These are phyloP conservation scores for Calliphora vicina DNA, from an alignment of 1,140 invertebrate genomes.

Conservation along the genomic window DNA sequence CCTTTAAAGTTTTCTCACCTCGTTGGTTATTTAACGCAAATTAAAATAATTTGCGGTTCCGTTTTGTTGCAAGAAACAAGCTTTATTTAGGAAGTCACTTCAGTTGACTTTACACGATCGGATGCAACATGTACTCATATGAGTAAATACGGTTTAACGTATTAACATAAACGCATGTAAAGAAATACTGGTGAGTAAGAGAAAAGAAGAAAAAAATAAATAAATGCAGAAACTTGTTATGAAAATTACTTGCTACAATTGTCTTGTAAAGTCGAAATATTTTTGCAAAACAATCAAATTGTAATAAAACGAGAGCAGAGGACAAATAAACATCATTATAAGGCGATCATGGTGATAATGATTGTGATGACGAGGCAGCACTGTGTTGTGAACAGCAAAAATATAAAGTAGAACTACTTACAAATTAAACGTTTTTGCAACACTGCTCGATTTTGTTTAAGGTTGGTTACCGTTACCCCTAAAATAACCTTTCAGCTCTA, in stretches of 20 bases:
- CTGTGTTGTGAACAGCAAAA: too few species aligned
- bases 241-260: not conserved
- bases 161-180: not conserved
- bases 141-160: too few species aligned
- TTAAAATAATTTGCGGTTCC: slow-evolving; percentile 43
- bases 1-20: slow-evolving; percentile 40
- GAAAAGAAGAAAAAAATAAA: not conserved
- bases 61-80: slow-evolving; percentile 2
- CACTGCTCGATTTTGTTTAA: too few species aligned
- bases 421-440: too few species aligned
- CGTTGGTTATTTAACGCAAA: slow-evolving; percentile 42
- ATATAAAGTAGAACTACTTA: too few species aligned
- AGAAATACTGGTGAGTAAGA: not conserved
- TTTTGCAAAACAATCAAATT: slow-evolving; percentile 6
- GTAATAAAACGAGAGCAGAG: slow-evolving; percentile 9
- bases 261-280: slow-evolving; percentile 14
- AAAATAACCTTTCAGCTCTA: too few species aligned
- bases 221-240: not conserved
- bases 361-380: not conserved
- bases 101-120: not conserved
- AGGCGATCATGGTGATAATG: not conserved
- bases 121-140: not conserved
- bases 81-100: not conserved
- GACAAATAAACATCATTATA: slow-evolving; percentile 10
- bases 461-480: too few species aligned